These are phyloP conservation scores for Sceloporus undulatus DNA, from an alignment of 2,113 vertebrate genomes.

Conservation along the genomic window DNA sequence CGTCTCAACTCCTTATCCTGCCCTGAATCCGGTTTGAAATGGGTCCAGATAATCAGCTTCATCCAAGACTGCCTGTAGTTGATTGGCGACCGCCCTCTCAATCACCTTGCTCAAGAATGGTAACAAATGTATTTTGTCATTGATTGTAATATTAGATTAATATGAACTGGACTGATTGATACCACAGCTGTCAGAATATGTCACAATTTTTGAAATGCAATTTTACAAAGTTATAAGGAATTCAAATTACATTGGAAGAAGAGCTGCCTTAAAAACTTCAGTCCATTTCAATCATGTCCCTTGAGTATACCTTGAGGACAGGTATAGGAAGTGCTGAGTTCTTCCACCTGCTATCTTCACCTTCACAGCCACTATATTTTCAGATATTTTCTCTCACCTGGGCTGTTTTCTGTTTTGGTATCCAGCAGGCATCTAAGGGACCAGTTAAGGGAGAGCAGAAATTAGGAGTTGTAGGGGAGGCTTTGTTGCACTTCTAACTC, in stretches of 20 bases:
- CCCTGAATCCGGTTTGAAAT: no score
- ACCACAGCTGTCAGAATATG: slow-evolving; percentile 28
- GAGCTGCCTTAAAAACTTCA: neutral
- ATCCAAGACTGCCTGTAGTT: no score
- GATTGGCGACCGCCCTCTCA: no score
- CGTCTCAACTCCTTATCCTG: no score
- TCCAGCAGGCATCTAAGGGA: neutral
- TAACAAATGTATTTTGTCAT: no score
- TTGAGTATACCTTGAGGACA: no score
- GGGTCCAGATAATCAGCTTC: no score
- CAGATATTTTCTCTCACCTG: neutral
- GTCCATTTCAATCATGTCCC: no score
- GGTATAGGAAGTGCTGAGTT: neutral
- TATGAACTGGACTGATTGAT: slow-evolving; percentile 49
- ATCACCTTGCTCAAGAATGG: no score
- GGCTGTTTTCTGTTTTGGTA: neutral
- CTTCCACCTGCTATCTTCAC: neutral
- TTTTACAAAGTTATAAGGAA: neutral
- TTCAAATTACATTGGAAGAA: neutral
- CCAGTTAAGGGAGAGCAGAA: neutral
- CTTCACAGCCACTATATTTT: neutral
- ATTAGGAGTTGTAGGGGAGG: neutral
- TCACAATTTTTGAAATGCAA: slow-evolving; percentile 44
- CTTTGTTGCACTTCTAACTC: no score
- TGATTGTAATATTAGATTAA: slow-evolving; percentile 40